phyloP scores from a whole-genome alignment of 2,113 vertebrate genomes.

The Cyprinodon brontotheroides region DNA sequence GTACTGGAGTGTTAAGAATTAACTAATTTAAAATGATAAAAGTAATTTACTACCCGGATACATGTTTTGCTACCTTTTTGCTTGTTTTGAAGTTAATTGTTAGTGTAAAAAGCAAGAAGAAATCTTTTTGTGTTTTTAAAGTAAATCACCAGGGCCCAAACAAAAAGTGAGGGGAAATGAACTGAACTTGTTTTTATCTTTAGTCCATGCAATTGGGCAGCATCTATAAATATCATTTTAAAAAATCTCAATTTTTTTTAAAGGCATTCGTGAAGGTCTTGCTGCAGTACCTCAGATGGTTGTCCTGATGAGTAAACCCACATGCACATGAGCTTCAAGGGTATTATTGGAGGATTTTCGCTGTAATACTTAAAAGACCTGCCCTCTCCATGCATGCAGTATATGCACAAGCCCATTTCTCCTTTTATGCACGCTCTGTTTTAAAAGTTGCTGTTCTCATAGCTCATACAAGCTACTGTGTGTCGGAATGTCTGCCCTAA shows the following conservation, averaged over 20 bases:
- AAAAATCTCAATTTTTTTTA: background rate
- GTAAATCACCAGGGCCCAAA: conserved; percentile 29
- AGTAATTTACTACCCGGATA: background rate
- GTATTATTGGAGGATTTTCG: too few relatives aligned
- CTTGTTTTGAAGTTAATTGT: conserved; percentile 20
- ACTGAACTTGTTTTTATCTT: background rate
- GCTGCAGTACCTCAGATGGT: too few relatives aligned
- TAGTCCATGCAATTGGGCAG: background rate
- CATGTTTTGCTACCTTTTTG: conserved; percentile 3
- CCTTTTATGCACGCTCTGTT: too few relatives aligned
- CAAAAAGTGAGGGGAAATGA: background rate
- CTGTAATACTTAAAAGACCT: too few relatives aligned
- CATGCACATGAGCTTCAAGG: too few relatives aligned
- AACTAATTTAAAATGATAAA: conserved; percentile 24
- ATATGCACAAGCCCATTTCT: too few relatives aligned
- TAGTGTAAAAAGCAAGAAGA: conserved; percentile 11
- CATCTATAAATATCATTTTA: background rate
- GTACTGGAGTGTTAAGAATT: conserved; percentile 18
- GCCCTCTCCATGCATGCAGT: too few relatives aligned
- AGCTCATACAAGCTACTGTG: too few relatives aligned
- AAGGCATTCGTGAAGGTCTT: too few relatives aligned
- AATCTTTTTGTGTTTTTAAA: conserved; percentile 13
- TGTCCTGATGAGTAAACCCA: too few relatives aligned
- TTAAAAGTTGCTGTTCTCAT: too few relatives aligned
- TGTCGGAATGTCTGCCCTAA: too few relatives aligned